Percentiles rank a stretch among this genome's conserved stretches.
Conservation (phyloP, 2,113 vertebrate species). For the Thalassoma bifasciatum region DNA sequence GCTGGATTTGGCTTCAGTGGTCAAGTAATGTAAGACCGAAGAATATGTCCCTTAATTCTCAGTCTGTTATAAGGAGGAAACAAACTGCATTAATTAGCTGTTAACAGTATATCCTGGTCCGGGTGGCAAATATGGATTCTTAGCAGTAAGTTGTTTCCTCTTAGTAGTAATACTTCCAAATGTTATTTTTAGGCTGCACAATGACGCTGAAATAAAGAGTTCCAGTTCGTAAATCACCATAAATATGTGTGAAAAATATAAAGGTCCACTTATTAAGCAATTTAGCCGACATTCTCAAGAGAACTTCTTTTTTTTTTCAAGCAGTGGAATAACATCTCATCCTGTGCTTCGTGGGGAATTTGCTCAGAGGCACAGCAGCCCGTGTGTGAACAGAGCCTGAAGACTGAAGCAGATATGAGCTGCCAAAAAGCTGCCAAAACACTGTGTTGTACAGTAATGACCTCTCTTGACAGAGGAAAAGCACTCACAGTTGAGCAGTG, state of each 20-base stretch:
- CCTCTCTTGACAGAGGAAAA: slow-evolving; percentile 49
- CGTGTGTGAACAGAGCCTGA: slow-evolving; percentile 19
- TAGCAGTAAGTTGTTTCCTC: background rate
- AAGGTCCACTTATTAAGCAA: slow-evolving; percentile 19
- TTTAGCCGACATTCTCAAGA: background rate
- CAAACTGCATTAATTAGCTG: background rate
- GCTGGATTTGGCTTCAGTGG: slow-evolving; percentile 14
- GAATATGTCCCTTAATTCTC: background rate
- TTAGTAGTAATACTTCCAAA: background rate
- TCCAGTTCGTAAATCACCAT: background rate
- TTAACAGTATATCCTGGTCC: background rate
- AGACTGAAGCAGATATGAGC: slow-evolving; percentile 32
- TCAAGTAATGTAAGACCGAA: background rate
- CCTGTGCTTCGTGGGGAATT: slow-evolving; percentile 50
- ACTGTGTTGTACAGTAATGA: slow-evolving; percentile 36
- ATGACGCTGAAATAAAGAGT: no score
- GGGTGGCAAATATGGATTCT: no score
- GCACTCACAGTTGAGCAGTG: slow-evolving; percentile 25
- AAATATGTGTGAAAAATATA: background rate
- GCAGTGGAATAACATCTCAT: slow-evolving; percentile 52
- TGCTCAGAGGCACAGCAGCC: slow-evolving; percentile 38
- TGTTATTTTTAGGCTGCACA: no score
- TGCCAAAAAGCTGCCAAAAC: slow-evolving; percentile 61
- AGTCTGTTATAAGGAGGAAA: slow-evolving; percentile 43
- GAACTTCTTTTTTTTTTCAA: slow-evolving; percentile 17